Base-by-base conservation (phyloP, 1,140 invertebrate species). In the Brachionus koreanus region DNA sequence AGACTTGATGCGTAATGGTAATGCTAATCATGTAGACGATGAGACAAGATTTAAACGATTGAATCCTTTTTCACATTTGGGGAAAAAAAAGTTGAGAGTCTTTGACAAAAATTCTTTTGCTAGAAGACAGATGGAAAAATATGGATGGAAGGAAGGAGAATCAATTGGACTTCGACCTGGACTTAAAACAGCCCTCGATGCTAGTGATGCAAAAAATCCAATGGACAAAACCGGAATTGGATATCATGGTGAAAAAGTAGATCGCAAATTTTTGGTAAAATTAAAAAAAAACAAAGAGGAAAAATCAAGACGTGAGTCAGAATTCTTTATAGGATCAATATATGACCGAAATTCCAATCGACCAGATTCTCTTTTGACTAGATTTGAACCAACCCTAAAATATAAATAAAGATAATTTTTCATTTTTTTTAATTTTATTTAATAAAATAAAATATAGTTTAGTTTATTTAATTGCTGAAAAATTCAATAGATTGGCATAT, bases 91-190 rank as follows among this genome's bases (percentile, higher is more conserved):
- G 67, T 43, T 19, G 12, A 37, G 19, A 9, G 13, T 82, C 16
- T 77, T 46, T 25, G 16, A 46, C 37, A 76, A 39, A 6, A 61
- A 85, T 83, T 87, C 87, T 2, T 79, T 88, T 84, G 91, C 90
- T 12, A 84, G 90, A 35, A 89, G 88, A 83, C 84, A 92, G 43
- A 81, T 91, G 85, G 88, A 90, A 85, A 87, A 88, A 74, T 88
- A 90, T 74, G 91, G 91, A 2, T 92, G 91, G 91, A 86, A 85
- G 63, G 88, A 90, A 72, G 91, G 91, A 5, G 61, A 86, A 81
- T 90, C 90, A 52, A 84, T 92, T 7, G 91, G 91, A 13, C 85
- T 84, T 4, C 9, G 76, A 1, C 69, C 74, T 19, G 88, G 88
- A 9, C 87, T 88, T 10, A 82, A 84, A 25, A 85, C 87, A 61